A percentile compares a stretch with the other conserved stretches of the same genome.
phyloP scores from a whole-genome alignment of 2,113 vertebrate species.

The Bufo gargarizans region DNA sequence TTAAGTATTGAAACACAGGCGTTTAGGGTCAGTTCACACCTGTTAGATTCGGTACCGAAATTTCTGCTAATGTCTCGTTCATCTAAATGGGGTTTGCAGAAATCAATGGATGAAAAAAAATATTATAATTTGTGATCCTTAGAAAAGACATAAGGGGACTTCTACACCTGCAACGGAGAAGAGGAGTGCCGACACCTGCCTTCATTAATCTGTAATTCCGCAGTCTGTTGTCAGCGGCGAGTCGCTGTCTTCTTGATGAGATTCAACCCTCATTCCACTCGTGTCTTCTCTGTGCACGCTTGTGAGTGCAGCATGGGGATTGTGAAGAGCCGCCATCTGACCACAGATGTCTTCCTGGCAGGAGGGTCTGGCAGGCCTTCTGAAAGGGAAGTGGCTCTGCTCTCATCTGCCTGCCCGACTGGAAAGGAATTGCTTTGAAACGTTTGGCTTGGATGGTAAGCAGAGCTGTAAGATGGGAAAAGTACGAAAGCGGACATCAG shows the following conservation, averaged over 20 bases:
- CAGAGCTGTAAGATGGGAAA: background rate
- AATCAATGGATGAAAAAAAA: too few relatives aligned
- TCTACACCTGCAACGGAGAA: background rate
- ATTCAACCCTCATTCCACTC: slow-evolving; percentile 43
- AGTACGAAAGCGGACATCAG: background rate
- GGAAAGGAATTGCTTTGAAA: slow-evolving; percentile 29
- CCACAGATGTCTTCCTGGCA: slow-evolving; percentile 48
- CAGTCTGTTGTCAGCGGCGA: background rate
- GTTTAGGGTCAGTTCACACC: too few relatives aligned
- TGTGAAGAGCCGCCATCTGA: slow-evolving; percentile 44
- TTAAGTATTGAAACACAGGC: too few relatives aligned
- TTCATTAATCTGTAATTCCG: slow-evolving; percentile 8
- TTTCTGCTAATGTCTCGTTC: too few relatives aligned
- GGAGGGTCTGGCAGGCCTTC: slow-evolving; percentile 30
- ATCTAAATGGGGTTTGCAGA: too few relatives aligned
- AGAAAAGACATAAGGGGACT: background rate
- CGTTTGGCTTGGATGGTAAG: background rate
- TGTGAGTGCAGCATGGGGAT: slow-evolving; percentile 11
- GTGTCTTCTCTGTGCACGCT: slow-evolving; percentile 20
- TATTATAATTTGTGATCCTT: too few relatives aligned
- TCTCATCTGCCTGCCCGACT: slow-evolving; percentile 33
- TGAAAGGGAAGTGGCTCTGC: slow-evolving; percentile 14
- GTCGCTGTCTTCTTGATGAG: slow-evolving; percentile 26
- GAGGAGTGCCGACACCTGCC: background rate
- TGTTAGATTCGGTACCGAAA: too few relatives aligned